Evolutionary conservation across 2,888 invertebrate species (phyloP).

Genomic region (Darwinula stevensoni): DNA sequence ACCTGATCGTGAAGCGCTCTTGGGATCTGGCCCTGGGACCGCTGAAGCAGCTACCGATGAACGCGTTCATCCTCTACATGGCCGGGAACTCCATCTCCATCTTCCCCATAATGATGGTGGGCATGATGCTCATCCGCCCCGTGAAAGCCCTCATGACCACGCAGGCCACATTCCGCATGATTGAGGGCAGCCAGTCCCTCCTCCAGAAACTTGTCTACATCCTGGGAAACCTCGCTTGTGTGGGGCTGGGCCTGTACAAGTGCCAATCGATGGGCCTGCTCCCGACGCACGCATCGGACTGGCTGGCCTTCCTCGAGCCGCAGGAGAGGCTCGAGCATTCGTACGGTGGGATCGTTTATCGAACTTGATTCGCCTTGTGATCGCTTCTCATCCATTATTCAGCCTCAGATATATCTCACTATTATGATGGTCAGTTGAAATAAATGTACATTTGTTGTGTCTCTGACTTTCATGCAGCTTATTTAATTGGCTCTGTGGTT

Average conservation of each 20-base stretch:
- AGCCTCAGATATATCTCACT: too few species aligned
- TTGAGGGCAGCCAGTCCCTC: constrained; percentile 63
- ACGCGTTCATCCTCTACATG: constrained; percentile 99
- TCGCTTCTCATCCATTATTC: too few species aligned
- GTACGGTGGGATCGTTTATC: constrained; percentile 45
- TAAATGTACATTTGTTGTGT: too few species aligned
- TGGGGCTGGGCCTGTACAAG: constrained; percentile 73
- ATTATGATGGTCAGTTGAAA: too few species aligned
- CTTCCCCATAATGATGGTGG: constrained; percentile 99
- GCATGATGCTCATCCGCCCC: constrained; percentile 88
- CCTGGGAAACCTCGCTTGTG: constrained; percentile 70
- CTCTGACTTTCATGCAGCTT: too few species aligned
- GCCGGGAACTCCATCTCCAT: constrained; percentile 96
- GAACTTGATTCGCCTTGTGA: too few species aligned
- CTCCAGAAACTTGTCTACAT: constrained; percentile 79
- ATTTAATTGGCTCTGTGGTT: too few species aligned
- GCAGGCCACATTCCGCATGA: constrained; percentile 51
- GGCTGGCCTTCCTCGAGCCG: constrained; percentile 88
- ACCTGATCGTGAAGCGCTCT: constrained; percentile 66
- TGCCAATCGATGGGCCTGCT: constrained; percentile 92
- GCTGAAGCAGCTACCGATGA: constrained; percentile 85
- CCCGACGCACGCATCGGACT: constrained; percentile 89
- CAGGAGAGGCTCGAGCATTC: constrained; percentile 53
- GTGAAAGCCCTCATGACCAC: constrained; percentile 79
- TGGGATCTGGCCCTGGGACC: constrained; percentile 92